phyloP scores from a whole-genome alignment of 2,888 invertebrate species.

The Xylophagus ater region DNA sequence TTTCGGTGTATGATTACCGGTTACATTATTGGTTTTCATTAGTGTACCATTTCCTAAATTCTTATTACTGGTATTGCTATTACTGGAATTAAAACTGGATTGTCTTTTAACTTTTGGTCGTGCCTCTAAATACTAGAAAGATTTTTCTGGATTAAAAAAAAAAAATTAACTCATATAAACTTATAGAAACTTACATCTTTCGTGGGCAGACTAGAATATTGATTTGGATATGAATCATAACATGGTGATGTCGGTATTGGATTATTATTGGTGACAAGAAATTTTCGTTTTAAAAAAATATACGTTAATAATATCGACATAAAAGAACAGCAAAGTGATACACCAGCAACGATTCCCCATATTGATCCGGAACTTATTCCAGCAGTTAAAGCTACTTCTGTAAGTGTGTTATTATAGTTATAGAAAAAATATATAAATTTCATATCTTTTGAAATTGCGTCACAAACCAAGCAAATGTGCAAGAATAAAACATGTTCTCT shows the following conservation, averaged over 20 bases:
- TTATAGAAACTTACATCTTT: conserved; percentile 53
- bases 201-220: conserved; percentile 71
- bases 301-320: conserved; percentile 33
- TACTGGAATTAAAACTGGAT: conserved; percentile 53
- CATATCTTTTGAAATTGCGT: no score
- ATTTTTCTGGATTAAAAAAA: no score
- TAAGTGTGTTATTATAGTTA: no score
- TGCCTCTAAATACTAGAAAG: conserved; percentile 33
- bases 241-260: conserved; percentile 66
- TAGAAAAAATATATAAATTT: no score
- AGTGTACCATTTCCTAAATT: conserved; percentile 34
- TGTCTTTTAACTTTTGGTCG: conserved; percentile 48
- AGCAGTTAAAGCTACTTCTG: conserved; percentile 3
- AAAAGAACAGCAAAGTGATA: conserved; percentile 40
- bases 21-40: conserved; percentile 47
- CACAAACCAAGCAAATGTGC: no score
- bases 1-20: conserved; percentile 54
- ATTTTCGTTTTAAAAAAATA: conserved; percentile 41
- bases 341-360: conserved; percentile 35
- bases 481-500: not conserved
- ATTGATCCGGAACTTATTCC: conserved; percentile 3
- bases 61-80: conserved; percentile 33
- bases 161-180: not conserved
- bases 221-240: conserved; percentile 71
- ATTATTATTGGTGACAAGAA: conserved; percentile 37